A percentile compares a stretch with the other conserved stretches of the same genome.
phyloP scores from a whole-genome alignment of 92 coral and sea anemone species.

The Plumapathes pennacea region DNA sequence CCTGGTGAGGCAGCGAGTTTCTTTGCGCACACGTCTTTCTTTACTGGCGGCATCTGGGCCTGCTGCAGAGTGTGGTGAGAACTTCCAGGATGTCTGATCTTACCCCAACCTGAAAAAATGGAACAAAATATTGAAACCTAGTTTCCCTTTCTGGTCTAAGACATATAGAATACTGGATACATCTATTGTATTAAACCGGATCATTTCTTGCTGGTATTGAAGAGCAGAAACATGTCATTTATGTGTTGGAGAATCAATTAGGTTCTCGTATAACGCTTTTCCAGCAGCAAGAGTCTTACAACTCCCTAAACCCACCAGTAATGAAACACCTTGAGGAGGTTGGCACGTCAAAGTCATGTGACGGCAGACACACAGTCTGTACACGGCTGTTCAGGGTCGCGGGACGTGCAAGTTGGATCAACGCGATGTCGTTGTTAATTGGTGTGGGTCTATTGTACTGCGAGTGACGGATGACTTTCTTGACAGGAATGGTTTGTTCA shows the following conservation, averaged over 20 bases:
- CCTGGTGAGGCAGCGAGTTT: constrained; percentile 14
- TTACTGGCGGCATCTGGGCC: constrained; percentile 22
- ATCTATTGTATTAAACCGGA: too few relatives aligned
- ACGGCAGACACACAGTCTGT: constrained; percentile 52
- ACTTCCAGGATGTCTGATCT: constrained; percentile 19
- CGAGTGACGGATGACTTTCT: constrained; percentile 50
- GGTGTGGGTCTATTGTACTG: constrained; percentile 29
- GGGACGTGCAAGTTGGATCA: constrained; percentile 49
- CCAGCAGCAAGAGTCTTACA: too few relatives aligned
- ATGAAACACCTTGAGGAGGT: constrained; percentile 34
- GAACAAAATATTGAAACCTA: too few relatives aligned
- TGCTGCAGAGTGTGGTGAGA: constrained; percentile 18
- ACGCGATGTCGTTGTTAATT: constrained; percentile 66
- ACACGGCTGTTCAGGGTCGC: constrained; percentile 47
- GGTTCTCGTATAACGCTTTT: too few relatives aligned
- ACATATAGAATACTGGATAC: too few relatives aligned
- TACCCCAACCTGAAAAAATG: constrained; percentile 32
- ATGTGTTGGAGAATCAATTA: too few relatives aligned
- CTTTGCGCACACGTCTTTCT: not conserved
- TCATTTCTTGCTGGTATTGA: too few relatives aligned
- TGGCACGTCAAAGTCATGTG: constrained; percentile 30
- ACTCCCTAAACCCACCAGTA: constrained; percentile 53
- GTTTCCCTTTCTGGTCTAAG: too few relatives aligned
- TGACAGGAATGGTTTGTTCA: constrained; percentile 43
- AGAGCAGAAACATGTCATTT: too few relatives aligned